phyloP scores from a whole-genome alignment of 2,888 invertebrate species.

The Muschampia plurimacula region DNA sequence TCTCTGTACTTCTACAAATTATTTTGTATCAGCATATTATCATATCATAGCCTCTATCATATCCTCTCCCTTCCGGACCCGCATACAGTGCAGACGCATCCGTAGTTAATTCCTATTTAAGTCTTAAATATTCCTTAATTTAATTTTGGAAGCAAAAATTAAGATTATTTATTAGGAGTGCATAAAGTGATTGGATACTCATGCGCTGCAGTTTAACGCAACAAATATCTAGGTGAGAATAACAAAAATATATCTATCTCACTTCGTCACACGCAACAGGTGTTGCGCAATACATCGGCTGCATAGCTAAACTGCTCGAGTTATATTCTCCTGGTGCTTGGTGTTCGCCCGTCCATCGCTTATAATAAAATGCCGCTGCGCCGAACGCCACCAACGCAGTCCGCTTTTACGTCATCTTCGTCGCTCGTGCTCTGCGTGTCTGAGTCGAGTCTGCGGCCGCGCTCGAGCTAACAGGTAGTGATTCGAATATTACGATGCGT shows the following conservation, averaged over 20 bases:
- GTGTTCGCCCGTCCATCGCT: neutral
- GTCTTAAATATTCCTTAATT: slow-evolving; percentile 21
- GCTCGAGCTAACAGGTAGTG: too few relatives aligned
- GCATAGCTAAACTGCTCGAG: neutral
- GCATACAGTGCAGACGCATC: slow-evolving; percentile 11
- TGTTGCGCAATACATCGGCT: neutral
- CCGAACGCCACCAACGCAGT: slow-evolving; percentile 7
- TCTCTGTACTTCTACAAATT: too few relatives aligned
- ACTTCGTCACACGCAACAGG: neutral
- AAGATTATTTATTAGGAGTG: slow-evolving; percentile 36
- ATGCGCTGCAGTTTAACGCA: slow-evolving; percentile 5
- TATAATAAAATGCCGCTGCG: slow-evolving; percentile 19
- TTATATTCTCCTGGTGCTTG: slow-evolving; percentile 15
- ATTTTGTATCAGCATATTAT: too few relatives aligned
- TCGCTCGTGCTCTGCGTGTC: slow-evolving; percentile 20
- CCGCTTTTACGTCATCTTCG: neutral
- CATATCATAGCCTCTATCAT: too few relatives aligned
- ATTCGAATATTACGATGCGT: too few relatives aligned
- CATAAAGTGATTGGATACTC: slow-evolving; percentile 6
- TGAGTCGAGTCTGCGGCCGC: neutral
- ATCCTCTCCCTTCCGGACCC: slow-evolving; percentile 15
- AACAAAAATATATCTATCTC: neutral
- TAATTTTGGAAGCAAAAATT: slow-evolving; percentile 15
- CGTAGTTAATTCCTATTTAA: slow-evolving; percentile 33
- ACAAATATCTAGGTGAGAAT: neutral